phyloP scores from a whole-genome alignment of 2,888 invertebrate genomes.

The Drosophila mercatorum region DNA sequence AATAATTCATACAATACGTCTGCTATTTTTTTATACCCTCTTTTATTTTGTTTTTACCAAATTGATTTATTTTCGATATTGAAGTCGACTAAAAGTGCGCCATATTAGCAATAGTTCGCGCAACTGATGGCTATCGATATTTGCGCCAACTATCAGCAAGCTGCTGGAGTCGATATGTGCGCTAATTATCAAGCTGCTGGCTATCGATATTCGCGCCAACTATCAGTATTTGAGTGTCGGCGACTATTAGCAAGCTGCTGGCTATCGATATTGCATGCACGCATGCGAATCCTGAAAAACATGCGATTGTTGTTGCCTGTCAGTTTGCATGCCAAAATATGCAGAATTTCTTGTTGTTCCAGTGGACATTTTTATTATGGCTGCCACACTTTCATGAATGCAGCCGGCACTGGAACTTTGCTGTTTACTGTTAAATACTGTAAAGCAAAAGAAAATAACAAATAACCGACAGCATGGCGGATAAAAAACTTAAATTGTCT shows the following conservation, averaged over 20 bases:
- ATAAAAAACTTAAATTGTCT: not conserved
- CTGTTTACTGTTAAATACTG: not conserved
- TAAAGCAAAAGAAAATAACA: too few species aligned
- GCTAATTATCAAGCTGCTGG: too few species aligned
- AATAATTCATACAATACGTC: too few species aligned
- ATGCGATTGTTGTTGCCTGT: not conserved
- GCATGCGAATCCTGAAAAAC: not conserved
- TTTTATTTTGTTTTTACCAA: too few species aligned
- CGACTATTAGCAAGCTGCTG: not conserved
- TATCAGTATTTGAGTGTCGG: not conserved
- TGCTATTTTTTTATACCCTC: too few species aligned
- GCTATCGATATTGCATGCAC: constrained; percentile 7
- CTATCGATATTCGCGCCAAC: not conserved
- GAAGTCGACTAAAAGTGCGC: too few species aligned
- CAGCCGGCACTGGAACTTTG: not conserved
- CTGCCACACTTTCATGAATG: not conserved
- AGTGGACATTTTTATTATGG: not conserved
- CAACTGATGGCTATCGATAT: too few species aligned
- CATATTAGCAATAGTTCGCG: too few species aligned
- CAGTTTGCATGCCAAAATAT: not conserved
- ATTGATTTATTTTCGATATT: too few species aligned
- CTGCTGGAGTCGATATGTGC: too few species aligned
- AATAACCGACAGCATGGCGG: not conserved
- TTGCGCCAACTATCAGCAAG: too few species aligned
- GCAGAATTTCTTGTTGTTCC: not conserved